Evolutionary conservation across 2,888 invertebrate genomes (phyloP), one percentile per base, ranked within the genome.

Genomic region (Aelia acuminata): DNA sequence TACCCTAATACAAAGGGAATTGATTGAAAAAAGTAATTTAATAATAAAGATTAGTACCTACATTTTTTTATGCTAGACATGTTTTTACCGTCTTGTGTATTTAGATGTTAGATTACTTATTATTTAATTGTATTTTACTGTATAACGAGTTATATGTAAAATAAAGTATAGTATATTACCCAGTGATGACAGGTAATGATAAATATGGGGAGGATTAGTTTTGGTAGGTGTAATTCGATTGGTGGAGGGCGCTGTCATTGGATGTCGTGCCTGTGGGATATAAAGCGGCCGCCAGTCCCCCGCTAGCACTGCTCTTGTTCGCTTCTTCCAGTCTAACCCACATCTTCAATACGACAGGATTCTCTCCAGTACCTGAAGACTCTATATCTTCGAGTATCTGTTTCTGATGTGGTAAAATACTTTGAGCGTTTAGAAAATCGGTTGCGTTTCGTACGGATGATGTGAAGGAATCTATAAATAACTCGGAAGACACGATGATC

Each of bases 401-500:
- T n/a, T n/a, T n/a, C n/a, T n/a, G n/a, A n/a, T n/a, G n/a, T n/a
- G n/a, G n/a, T n/a, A n/a, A n/a, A n/a, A n/a, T n/a, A n/a, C n/a
- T n/a, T n/a, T n/a, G n/a, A n/a, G n/a, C n/a, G n/a, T n/a, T n/a
- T n/a, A n/a, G n/a, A n/a, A 8, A 43, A 43, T 43, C 43, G 43
- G 43, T 43, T 43, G 43, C 10, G 43, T 10, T 4, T 5, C 1
- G 13, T 0, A 39, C 43, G 0, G 13, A 3, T n/a, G 8, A 43
- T 22, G 11, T 80, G 43, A 80, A 80, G 43, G 31, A 43, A n/a
- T 22, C n/a, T n/a, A n/a, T n/a, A n/a, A n/a, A 18, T 11, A 15
- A 80, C 5, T 31, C 0, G 31, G 4, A 31, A 11, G 63, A 18
- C 4, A 63, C 22, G 0, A 90, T 90, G 90, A 88, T 93, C 49